Percentiles rank a stretch among this genome's conserved stretches.
Conservation (phyloP, 2,797 vertebrate species). For the Graptemys geographica region DNA sequence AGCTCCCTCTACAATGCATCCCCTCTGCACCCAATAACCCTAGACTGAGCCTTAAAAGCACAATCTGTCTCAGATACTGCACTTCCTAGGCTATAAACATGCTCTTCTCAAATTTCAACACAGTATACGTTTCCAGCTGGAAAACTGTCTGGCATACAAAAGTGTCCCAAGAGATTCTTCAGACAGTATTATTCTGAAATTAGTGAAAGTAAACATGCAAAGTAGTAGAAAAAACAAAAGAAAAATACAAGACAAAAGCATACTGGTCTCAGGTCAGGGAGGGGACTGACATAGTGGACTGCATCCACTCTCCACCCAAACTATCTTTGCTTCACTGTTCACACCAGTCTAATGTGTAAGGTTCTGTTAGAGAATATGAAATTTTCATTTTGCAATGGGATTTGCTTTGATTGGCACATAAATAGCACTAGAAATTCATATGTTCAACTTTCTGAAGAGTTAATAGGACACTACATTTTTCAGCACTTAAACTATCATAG, state of each 20-base stretch:
- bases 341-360: too few species aligned
- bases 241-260: neutral
- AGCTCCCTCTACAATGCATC: neutral
- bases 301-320: neutral
- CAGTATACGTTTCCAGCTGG: neutral
- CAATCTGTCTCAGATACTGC: neutral
- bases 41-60: neutral
- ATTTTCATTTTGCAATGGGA: conserved; percentile 35
- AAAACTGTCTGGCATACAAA: neutral
- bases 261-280: neutral
- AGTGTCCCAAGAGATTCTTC: neutral
- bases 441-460: conserved; percentile 1
- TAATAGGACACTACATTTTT: conserved; percentile 25
- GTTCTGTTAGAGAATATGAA: neutral
- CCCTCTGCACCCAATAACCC: neutral
- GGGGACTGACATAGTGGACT: neutral
- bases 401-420: conserved; percentile 24
- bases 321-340: neutral
- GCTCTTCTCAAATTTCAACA: neutral
- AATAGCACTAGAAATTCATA: conserved; percentile 33
- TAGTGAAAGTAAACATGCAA: neutral
- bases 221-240: neutral
- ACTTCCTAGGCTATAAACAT: rapidly evolving
- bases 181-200: neutral
- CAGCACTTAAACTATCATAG: conserved; percentile 12